Evolutionary conservation across 2,888 invertebrate species (phyloP), one percentile per base, ranked within the genome.

Genomic region (Drepana falcataria): DNA sequence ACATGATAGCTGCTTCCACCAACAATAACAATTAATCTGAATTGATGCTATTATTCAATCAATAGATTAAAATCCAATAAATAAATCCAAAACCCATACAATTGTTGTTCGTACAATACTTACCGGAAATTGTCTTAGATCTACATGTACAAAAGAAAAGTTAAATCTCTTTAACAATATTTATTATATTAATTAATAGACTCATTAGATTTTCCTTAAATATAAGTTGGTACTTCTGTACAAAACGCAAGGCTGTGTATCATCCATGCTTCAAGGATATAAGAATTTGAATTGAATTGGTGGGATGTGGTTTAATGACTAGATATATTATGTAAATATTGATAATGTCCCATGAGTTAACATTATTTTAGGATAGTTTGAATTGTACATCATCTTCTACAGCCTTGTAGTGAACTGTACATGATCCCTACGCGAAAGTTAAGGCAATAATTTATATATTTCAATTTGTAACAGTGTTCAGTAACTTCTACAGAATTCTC

Each of bases 81-180:
- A 40, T 55, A 44, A 52, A 34, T 48, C 55, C 2, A 51, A 35
- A 48, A 47, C 35, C 37, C 37, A 37, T 37, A 37, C 4, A 21
- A 37, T 5, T 21, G 33, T 5, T 37, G 37, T 53, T 41, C 37
- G 44, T 7, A 48, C 44, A 55, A 56, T 55, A 60, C 59, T 57
- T 54, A 68, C 58, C 56, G 63, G 53, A 60, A 63, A 62, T 68
- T 70, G 59, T 68, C 70, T 70, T 68, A 68, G 61, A 71, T 64
- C 74, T 81, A 85, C 83, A 85, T 81, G 70, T 77, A 71, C 71
- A 66, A 65, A 73, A 72, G 68, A 75, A 79, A 75, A 81, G 76
- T 79, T 74, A 70, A 73, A 76, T 77, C 66, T 76, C 73, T 67
- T 81, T 59, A 83, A 83, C 79, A 84, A 79, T 63, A 64, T 66